These are phyloP conservation scores for Agrochola lychnidis DNA, from an alignment of 2,888 invertebrate species.

Conservation along the genomic window DNA sequence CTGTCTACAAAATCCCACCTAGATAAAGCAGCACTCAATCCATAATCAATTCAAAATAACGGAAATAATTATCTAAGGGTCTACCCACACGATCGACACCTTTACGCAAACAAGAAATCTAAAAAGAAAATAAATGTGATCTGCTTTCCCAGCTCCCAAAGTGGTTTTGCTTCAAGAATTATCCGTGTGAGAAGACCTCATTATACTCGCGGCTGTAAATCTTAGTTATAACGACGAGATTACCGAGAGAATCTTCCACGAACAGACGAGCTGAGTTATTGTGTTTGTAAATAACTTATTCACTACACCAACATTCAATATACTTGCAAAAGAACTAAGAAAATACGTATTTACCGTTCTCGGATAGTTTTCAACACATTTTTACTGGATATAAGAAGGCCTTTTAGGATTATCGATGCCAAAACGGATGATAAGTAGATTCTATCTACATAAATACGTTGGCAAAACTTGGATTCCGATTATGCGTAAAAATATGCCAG, in stretches of 20 bases:
- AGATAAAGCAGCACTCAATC: neutral
- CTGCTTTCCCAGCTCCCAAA: constrained; percentile 13
- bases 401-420: constrained; percentile 6
- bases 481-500: constrained; percentile 24
- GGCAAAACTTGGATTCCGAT: constrained; percentile 22
- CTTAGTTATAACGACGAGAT: constrained; percentile 51
- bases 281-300: constrained; percentile 43
- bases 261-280: constrained; percentile 30
- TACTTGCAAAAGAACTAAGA: constrained; percentile 1
- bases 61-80: neutral
- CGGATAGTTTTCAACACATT: neutral
- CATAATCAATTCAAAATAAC: neutral
- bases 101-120: constrained; percentile 12
- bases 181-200: constrained; percentile 42
- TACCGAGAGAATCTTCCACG: constrained; percentile 23
- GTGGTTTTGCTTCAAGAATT: constrained; percentile 38
- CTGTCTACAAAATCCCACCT: neutral
- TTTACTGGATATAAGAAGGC: neutral
- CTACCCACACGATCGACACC: neutral
- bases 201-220: constrained; percentile 46
- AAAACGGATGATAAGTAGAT: constrained; percentile 18
- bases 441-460: constrained; percentile 8
- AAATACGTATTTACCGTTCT: neutral
- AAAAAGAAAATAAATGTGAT: constrained; percentile 18
- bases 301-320: neutral